These are phyloP conservation scores for Columba livia DNA, from an alignment of 2,113 vertebrate species.

Conservation along the genomic window DNA sequence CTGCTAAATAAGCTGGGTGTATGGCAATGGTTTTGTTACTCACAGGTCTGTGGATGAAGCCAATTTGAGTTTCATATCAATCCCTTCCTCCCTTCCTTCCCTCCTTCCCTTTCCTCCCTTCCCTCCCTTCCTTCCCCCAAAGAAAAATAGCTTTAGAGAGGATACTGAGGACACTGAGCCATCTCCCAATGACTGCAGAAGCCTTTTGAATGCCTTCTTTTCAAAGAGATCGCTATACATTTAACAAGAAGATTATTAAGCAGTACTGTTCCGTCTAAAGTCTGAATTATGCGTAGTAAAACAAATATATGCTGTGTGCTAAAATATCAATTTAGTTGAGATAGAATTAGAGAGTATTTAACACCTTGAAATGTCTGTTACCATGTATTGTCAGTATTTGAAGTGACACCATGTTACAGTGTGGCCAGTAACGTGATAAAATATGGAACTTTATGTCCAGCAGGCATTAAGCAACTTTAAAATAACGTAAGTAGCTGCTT, in stretches of 20 bases:
- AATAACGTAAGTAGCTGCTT: conserved; percentile 1
- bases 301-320: not conserved
- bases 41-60: no score
- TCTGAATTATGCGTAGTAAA: not conserved
- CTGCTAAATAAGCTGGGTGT: no score
- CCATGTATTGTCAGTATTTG: not conserved
- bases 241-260: not conserved
- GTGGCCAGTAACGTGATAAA: not conserved
- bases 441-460: not conserved
- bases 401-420: not conserved
- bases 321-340: not conserved
- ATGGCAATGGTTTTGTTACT: no score
- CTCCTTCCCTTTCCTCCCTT: no score
- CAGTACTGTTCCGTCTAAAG: not conserved
- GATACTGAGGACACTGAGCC: not conserved
- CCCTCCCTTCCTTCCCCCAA: no score
- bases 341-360: not conserved
- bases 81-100: no score
- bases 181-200: not conserved
- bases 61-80: no score
- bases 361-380: not conserved
- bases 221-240: not conserved
- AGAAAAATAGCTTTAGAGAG: not conserved
- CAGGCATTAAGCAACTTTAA: not conserved
- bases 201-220: not conserved